Base-by-base conservation (phyloP, 2,888 invertebrate species). In the Patella ulyssiponensis region DNA sequence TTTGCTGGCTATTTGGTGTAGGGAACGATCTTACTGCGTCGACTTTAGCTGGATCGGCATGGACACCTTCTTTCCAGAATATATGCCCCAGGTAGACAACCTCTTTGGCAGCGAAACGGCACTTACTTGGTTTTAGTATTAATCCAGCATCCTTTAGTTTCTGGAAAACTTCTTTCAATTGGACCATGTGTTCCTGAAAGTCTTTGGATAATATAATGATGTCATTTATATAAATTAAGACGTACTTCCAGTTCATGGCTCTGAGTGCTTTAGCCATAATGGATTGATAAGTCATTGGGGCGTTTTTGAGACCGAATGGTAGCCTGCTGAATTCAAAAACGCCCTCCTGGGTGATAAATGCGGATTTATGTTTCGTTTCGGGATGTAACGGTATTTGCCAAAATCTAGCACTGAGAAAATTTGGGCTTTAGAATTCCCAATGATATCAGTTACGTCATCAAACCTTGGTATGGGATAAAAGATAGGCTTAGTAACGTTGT, bases 181-280 rank as follows among this genome's bases (percentile, higher is more conserved):
- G 80, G 58, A 77, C 17, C 17, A 80, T 71, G 72, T 83, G 83
- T 33, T 78, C 77, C 2, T 81, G 77, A 74, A 84, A 80, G 15
- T 72, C 71, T 7, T 73, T 33, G 20, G 76, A 78, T 69, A 82
- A 83, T 15, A 82, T 74, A 12, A 82, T 58, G 17, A 83, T 80
- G 75, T 85, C 85, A 77, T 85, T 84, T 11, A 83, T 75, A 69
- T 86, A 85, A 27, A 80, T 78, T 12, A 84, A 53, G 2, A 81
- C 77, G 70, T 73, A 80, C 75, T 84, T 82, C 80, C 82, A 85
- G 23, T 82, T 79, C 23, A 84, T 44, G 17, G 74, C 76, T n/a
- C 79, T 27, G 17, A 85, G 72, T 9, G 83, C 79, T 17, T 73
- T 56, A 14, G 77, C 64, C 78, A 83, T 83, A 3, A 82, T 53